Percentiles rank a stretch among this genome's conserved stretches.
Evolutionary conservation across 2,888 invertebrate genomes (phyloP).

Genomic region (Sceliomorpha sp.): DNA sequence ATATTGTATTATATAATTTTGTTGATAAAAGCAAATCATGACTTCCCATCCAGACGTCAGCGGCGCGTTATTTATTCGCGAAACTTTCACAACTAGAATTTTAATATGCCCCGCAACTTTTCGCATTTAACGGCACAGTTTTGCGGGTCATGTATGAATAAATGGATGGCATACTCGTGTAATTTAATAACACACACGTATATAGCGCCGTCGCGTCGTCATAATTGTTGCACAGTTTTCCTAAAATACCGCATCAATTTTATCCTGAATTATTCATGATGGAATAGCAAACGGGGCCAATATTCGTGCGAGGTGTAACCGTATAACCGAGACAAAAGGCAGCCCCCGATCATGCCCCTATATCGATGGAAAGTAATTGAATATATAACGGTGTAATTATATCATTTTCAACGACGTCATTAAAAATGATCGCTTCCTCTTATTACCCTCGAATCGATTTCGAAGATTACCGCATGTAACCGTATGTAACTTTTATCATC

Average conservation of each 20-base stretch:
- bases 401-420: no score
- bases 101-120: conserved; percentile 29
- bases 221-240: conserved; percentile 43
- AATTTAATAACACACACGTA: conserved; percentile 41
- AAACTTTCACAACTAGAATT: conserved; percentile 23
- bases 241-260: conserved; percentile 47
- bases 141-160: conserved; percentile 26
- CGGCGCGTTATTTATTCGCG: conserved; percentile 20
- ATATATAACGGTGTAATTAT: no score
- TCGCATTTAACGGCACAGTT: conserved; percentile 20
- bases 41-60: conserved; percentile 11
- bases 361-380: no score
- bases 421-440: no score
- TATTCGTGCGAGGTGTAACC: conserved; percentile 32
- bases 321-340: conserved; percentile 15
- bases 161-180: conserved; percentile 28
- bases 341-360: no score
- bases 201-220: conserved; percentile 16
- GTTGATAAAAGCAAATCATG: conserved; percentile 25
- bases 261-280: conserved; percentile 42
- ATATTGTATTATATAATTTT: conserved; percentile 1
- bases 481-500: no score
- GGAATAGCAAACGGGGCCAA: conserved; percentile 35
- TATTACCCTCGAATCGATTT: no score
- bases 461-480: no score